Percentiles rank a stretch among this genome's conserved stretches.
phyloP scores from a whole-genome alignment of 2,113 vertebrate species.

The Pleuronectes platessa region DNA sequence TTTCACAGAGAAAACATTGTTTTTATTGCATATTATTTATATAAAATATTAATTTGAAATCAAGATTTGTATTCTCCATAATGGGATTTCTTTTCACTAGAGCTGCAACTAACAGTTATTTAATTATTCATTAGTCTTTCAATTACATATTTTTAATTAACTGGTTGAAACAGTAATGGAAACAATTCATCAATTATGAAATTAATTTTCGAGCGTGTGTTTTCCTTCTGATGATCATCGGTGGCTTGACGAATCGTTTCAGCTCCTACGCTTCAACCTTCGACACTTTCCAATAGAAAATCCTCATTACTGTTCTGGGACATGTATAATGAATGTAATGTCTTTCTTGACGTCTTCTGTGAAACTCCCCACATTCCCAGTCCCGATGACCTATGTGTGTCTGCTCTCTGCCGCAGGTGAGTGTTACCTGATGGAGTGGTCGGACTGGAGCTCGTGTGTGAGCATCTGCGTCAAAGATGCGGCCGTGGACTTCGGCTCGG shows the following conservation, averaged over 20 bases:
- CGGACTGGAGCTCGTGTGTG: slow-evolving; percentile 94
- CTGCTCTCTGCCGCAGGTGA: slow-evolving; percentile 83
- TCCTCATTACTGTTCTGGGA: neutral
- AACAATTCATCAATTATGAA: neutral
- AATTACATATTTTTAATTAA: neutral
- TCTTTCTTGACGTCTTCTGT: neutral
- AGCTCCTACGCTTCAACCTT: neutral
- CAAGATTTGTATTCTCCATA: neutral
- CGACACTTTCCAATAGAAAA: neutral
- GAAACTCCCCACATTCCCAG: neutral
- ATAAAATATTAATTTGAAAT: neutral
- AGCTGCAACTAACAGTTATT: too few relatives aligned
- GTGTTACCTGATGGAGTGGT: slow-evolving; percentile 97
- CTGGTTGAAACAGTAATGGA: neutral
- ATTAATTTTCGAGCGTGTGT: neutral
- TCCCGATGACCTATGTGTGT: neutral
- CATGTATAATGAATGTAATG: neutral
- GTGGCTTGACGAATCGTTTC: neutral
- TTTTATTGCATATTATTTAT: neutral
- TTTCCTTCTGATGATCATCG: too few relatives aligned
- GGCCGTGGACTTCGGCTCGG: slow-evolving; percentile 89
- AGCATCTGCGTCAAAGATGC: slow-evolving; percentile 91
- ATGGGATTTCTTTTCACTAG: too few relatives aligned
- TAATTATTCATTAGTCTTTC: neutral
- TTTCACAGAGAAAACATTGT: neutral